Evolutionary conservation across 2,113 vertebrate genomes (phyloP).

Genomic region (Gobio gobio): DNA sequence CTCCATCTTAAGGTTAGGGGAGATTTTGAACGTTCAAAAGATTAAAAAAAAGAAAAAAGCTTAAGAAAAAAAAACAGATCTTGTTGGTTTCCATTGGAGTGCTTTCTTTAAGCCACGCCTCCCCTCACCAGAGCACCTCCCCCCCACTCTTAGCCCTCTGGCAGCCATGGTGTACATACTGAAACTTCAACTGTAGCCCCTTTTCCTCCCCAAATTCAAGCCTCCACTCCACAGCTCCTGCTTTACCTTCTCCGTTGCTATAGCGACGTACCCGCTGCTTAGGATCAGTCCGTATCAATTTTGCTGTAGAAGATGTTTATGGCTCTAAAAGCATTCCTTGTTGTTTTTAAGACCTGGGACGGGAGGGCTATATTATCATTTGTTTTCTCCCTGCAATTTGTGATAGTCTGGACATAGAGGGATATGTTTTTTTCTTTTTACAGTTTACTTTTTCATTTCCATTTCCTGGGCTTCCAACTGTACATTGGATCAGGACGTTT

Average conservation of each 20-base stretch:
- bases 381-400: slow-evolving; percentile 54
- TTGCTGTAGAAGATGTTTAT: slow-evolving; percentile 75
- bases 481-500: slow-evolving; percentile 54
- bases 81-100: slow-evolving; percentile 99
- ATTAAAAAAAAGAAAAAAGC: slow-evolving; percentile 80
- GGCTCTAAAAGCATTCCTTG: slow-evolving; percentile 89
- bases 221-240: slow-evolving; percentile 49
- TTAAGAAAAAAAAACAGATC: slow-evolving; percentile 82
- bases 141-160: slow-evolving; percentile 54
- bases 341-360: slow-evolving; percentile 79
- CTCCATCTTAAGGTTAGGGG: slow-evolving; percentile 94
- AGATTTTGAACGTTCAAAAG: slow-evolving; percentile 89
- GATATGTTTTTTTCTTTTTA: slow-evolving; percentile 59
- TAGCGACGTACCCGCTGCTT: slow-evolving; percentile 53
- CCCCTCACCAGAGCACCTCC: slow-evolving; percentile 75
- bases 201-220: slow-evolving; percentile 38
- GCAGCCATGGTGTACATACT: slow-evolving; percentile 76
- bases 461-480: slow-evolving; percentile 62
- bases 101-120: slow-evolving; percentile 95
- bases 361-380: slow-evolving; percentile 62
- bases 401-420: slow-evolving; percentile 58
- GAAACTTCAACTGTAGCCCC: slow-evolving; percentile 65
- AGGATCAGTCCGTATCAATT: slow-evolving; percentile 48
- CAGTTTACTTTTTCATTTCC: slow-evolving; percentile 52
- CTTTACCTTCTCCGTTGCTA: slow-evolving; percentile 52